Base-by-base conservation (phyloP, 2,888 invertebrate genomes). In the Mesorhabditis sp. region DNA sequence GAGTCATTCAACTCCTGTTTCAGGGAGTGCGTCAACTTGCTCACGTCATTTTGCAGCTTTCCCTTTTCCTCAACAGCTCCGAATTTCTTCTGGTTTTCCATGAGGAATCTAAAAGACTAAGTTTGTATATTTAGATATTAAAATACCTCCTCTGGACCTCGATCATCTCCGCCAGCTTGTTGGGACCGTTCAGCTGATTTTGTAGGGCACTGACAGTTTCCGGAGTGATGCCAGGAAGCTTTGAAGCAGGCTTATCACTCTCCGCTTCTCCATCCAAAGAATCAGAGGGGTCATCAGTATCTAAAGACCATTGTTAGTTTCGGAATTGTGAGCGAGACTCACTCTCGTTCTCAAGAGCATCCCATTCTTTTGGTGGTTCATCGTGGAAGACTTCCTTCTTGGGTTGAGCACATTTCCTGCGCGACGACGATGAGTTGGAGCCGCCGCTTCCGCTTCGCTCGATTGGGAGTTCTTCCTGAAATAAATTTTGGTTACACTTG, bases 1-100 rank as follows among this genome's bases (percentile, higher is more conserved):
- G 92, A 92, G 58, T 92, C 90, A 43, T 92, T 91, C 77, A 95
- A 92, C 88, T 95, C 95, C 67, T 91, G 91, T 88, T 95, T 95
- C 4, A 96, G 89, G 69, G 92, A 91, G 84, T 94, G 93, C n/a
- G 94, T 93, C 67, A 96, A 89, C 68, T 92, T 92, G 86, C 94
- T 93, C 63, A 74, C 65, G 61, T 78, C 75, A 43, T 70, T 65
- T 45, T 70, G 72, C 61, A 63, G 43, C n/a, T 50, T 50, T 42
- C 44, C 28, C 4, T 67, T 43, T 43, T 67, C 62, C 50, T 10
- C 50, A 28, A 58, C 10, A 45, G 13, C 45, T 7, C 4, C 15
- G 5, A 7, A 42, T 10, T 7, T 13, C 42, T 67, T 7, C 28
- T 28, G 45, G 28, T 28, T 67, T 50, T 45, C 41, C 58, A 43